Base-by-base conservation (phyloP, 2,113 vertebrate genomes). In the Athene noctua region DNA sequence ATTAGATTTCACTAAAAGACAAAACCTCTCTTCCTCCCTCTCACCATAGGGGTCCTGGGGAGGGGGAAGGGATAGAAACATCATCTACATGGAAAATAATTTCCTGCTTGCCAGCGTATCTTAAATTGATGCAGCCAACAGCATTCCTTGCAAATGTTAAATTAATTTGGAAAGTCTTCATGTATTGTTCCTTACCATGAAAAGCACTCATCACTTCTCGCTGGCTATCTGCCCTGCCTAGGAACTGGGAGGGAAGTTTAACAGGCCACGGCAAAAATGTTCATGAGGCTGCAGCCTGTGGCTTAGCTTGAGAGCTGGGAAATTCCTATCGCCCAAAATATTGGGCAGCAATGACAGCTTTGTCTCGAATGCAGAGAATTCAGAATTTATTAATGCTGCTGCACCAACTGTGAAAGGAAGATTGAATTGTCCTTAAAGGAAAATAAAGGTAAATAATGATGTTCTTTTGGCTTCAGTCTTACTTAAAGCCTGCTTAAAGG, bases 141-240 rank as follows among this genome's bases (percentile, higher is more conserved):
- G 80, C 80, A 95, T 96, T 97, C 92, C 91, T 97, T 92, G 80
- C 5, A 57, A 98, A 97, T 96, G 97, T 97, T 97, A 97, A 97
- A 98, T 97, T 97, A 97, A 97, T 98, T 97, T 98, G 97, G 95
- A 96, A 96, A 95, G 97, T 97, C 92, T 95, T 97, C 95, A 80
- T 96, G 62, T 94, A 97, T 97, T 96, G 97, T 96, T 97, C 92
- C 91, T 94, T 92, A 85, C 59, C 63, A 59, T 95, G 92, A 92
- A 97, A 96, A 97, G 92, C 96, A 92, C 95, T 97, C 97, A 95
- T 95, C 97, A 68, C 92, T 96, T 96, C 94, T 96, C 17, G 15
- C 94, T 94, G 92, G 92, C 95, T 93, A 55, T 91, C 89, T 74
- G 89, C 96, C 96, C 83, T 89, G 87, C 75, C 46, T 82, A 91